These are phyloP conservation scores for Caenorhabditis brenneri DNA, from an alignment of 1,140 invertebrate genomes.

Conservation along the genomic window DNA sequence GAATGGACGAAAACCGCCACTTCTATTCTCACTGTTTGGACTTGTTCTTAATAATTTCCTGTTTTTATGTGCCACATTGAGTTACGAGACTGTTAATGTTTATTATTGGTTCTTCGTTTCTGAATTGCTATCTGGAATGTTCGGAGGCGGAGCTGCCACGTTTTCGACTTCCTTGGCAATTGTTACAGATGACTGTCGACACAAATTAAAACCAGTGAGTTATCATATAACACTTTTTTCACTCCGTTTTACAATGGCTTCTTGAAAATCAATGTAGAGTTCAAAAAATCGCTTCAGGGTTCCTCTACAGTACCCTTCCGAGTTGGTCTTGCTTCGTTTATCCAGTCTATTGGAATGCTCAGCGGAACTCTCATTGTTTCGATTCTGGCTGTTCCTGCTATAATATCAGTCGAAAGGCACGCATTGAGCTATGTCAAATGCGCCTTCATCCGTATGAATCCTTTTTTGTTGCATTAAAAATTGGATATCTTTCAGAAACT, in stretches of 20 bases:
- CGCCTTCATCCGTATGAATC: conserved; percentile 36
- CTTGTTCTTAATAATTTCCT: conserved; percentile 26
- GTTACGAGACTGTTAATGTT: conserved; percentile 41
- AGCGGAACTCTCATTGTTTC: conserved; percentile 34
- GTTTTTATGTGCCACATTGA: conserved; percentile 31
- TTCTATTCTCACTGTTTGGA: conserved; percentile 37
- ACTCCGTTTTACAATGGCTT: too few relatives aligned
- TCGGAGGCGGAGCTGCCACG: conserved; percentile 25
- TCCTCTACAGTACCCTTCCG: conserved; percentile 44
- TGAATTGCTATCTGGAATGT: conserved; percentile 9
- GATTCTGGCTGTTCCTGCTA: conserved; percentile 49
- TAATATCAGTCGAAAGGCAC: conserved; percentile 41
- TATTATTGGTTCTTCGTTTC: conserved; percentile 40
- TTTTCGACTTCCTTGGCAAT: conserved; percentile 32
- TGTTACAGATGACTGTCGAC: conserved; percentile 49
- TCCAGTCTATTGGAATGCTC: conserved; percentile 43
- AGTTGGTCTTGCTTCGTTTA: conserved; percentile 48
- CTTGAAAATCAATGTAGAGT: too few relatives aligned
- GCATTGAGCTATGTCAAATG: conserved; percentile 34
- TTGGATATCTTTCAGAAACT: conserved; percentile 30
- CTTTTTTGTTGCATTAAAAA: neutral
- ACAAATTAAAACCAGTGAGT: conserved; percentile 47
- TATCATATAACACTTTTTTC: too few relatives aligned
- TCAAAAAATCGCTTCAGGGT: too few relatives aligned
- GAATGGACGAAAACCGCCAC: conserved; percentile 44